Base-by-base conservation (phyloP, 1,140 invertebrate species). In the Bombus waltoni region DNA sequence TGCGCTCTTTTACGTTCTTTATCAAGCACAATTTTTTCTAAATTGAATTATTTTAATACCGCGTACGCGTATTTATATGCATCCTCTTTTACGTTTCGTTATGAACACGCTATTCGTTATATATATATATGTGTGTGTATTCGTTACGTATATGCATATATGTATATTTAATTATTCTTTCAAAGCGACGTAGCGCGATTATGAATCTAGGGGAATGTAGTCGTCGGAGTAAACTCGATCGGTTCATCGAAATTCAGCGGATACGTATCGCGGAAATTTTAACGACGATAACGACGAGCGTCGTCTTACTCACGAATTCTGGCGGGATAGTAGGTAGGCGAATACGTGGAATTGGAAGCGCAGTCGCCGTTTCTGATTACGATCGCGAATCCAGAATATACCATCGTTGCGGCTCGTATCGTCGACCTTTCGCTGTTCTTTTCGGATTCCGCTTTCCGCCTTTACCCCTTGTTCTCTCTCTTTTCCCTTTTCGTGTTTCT, bases 281-380 rank as follows among this genome's bases (percentile, higher is more conserved):
- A 85, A 85, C 83, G 79, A 86, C 66, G 78, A 81, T 86, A 81
- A 85, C 83, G 83, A 85, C 32, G 66, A 80, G 66, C 62, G 85
- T 68, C 84, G 71, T 68, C 78, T 75, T 76, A 47, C 80, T 76
- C 66, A 76, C 65, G 80, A 86, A 86, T 86, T 83, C 79, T 42
- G 42, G 5, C n/a, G 47, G 79, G 38, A 74, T 71, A 74, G 44
- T 42, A 71, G 59, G 40, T n/a, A 25, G 66, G 57, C 42, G 75
- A 80, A 78, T 86, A 81, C 86, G 83, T 72, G 83, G 81, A 88
- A 90, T 90, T 80, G 89, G 79, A 83, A 90, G 90, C 86, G 62
- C 81, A 88, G 73, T 74, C 87, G 81, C 35, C 76, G 77, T 91
- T 83, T 90, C 89, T 87, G 89, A 91, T 90, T 88, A 90, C 89